Conservation (phyloP, 2,888 invertebrate genomes). For the Endomychus coccineus region DNA sequence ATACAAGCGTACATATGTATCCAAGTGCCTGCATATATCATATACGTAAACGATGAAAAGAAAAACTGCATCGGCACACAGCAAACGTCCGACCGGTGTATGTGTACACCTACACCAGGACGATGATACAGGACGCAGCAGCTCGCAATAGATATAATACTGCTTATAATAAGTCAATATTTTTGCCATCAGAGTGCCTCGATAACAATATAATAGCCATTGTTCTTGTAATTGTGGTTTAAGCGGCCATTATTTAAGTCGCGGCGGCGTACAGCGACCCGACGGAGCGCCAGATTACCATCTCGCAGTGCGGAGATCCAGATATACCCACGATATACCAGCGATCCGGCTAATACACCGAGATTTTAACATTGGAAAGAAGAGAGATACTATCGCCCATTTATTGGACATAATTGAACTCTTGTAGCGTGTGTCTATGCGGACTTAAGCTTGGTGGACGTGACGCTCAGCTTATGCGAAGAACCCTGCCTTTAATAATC, state of each 20-base stretch:
- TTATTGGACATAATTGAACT: slow-evolving; percentile 42
- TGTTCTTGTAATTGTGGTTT: slow-evolving; percentile 45
- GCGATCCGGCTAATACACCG: slow-evolving; percentile 28
- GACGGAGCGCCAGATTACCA: slow-evolving; percentile 36
- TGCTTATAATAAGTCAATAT: slow-evolving; percentile 44
- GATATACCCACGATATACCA: slow-evolving; percentile 34
- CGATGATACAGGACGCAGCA: too few species aligned
- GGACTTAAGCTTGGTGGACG: too few species aligned
- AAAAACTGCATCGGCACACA: too few species aligned
- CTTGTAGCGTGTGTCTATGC: slow-evolving; percentile 28
- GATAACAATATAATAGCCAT: slow-evolving; percentile 45
- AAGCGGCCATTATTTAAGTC: slow-evolving; percentile 42
- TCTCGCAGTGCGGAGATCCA: slow-evolving; percentile 32
- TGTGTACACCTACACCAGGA: slow-evolving; percentile 33
- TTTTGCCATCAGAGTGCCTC: slow-evolving; percentile 39
- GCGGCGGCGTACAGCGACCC: slow-evolving; percentile 20
- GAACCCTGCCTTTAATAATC: too few species aligned
- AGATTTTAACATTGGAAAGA: slow-evolving; percentile 29
- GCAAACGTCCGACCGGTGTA: too few species aligned
- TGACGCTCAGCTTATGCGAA: too few species aligned
- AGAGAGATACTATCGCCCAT: slow-evolving; percentile 35
- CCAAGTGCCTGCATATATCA: too few species aligned
- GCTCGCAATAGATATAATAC: slow-evolving; percentile 17
- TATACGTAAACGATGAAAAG: too few species aligned
- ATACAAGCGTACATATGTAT: too few species aligned